phyloP scores from a whole-genome alignment of 2,888 invertebrate genomes.

The Caenorhabditis wallacei region DNA sequence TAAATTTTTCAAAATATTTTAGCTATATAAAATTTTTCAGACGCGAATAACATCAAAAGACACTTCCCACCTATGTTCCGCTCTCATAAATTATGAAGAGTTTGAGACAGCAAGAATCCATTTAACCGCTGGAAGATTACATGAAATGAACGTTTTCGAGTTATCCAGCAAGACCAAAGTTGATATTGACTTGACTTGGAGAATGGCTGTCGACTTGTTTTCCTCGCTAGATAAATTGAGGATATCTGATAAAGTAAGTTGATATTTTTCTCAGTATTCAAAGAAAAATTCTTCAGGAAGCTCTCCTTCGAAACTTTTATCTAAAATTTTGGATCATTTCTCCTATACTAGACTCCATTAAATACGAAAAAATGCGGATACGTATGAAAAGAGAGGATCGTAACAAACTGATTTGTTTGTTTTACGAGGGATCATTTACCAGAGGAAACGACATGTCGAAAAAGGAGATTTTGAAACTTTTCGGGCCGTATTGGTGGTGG shows the following conservation, averaged over 20 bases:
- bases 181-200: constrained; percentile 7
- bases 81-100: neutral
- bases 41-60: constrained; percentile 12
- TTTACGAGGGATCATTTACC: neutral
- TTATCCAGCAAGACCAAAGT: neutral
- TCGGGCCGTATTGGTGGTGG: constrained; percentile 14
- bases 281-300: neutral
- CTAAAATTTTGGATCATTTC: constrained; percentile 23
- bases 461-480: neutral
- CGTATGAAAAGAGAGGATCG: neutral
- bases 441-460: constrained; percentile 1
- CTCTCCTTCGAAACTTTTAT: constrained; percentile 19
- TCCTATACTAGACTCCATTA: neutral
- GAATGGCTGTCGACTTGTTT: neutral
- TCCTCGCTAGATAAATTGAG: neutral
- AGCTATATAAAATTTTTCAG: no score
- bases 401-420: neutral
- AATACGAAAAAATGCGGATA: neutral
- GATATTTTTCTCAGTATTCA: neutral
- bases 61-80: constrained; percentile 4
- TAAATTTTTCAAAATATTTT: neutral
- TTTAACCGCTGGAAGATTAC: neutral
- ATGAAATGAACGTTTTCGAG: constrained; percentile 2
- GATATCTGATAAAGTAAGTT: neutral
- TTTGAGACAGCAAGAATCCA: neutral